phyloP scores from a whole-genome alignment of 2,797 vertebrate species.

The Onychomys arenicola region DNA sequence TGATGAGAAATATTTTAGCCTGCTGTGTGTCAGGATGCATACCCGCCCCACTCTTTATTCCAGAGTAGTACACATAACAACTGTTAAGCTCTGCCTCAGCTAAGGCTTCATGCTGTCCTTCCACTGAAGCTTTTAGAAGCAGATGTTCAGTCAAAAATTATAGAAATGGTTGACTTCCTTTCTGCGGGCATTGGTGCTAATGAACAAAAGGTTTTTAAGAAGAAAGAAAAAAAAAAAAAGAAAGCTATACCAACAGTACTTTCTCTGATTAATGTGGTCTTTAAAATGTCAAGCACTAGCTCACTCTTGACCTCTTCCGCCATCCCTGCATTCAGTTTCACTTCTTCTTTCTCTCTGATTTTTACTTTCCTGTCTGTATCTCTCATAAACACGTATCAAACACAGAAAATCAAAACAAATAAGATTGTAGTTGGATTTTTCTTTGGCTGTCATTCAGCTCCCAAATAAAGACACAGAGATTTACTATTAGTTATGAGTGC shows the following conservation, averaged over 20 bases:
- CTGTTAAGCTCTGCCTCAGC: not conserved
- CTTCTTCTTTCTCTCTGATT: not conserved
- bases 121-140: not conserved
- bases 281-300: not conserved
- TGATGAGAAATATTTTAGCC: not conserved
- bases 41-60: not conserved
- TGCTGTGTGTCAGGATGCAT: not conserved
- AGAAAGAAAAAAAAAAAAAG: not conserved
- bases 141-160: not conserved
- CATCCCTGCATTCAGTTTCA: not conserved
- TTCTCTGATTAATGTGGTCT: not conserved
- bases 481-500: not conserved
- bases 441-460: not conserved
- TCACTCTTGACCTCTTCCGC: not conserved
- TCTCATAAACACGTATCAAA: not conserved
- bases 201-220: slow-evolving; percentile 5
- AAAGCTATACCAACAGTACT: not conserved
- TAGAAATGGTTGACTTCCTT: not conserved
- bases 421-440: not conserved
- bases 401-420: not conserved
- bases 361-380: not conserved
- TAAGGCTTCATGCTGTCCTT: not conserved
- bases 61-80: not conserved
- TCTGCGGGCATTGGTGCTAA: not conserved
- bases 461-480: not conserved